Evolutionary conservation across 2,113 vertebrate species (phyloP).

Genomic region (Pogonocichla stellata): DNA sequence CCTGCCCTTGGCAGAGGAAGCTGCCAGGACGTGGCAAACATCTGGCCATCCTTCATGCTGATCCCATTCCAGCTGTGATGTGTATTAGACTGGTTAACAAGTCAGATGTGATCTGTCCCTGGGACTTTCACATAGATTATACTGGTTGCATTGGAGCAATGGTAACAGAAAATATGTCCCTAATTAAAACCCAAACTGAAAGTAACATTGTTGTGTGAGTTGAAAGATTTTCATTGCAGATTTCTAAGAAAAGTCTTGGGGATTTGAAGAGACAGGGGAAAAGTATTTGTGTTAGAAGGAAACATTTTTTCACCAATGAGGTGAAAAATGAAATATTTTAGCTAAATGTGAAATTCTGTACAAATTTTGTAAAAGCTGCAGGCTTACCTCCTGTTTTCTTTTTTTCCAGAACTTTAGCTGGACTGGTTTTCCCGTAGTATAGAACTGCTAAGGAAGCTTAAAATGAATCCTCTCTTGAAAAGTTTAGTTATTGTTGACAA

Average conservation of each 20-base stretch:
- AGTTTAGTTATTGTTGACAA: neutral
- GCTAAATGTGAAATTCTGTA: neutral
- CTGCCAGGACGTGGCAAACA: neutral
- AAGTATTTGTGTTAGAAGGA: neutral
- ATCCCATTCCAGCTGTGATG: neutral
- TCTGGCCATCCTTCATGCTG: neutral
- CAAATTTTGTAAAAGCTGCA: neutral
- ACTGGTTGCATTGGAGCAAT: neutral
- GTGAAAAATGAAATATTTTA: neutral
- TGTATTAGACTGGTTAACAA: neutral
- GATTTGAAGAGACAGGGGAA: accelerated
- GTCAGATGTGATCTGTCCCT: neutral
- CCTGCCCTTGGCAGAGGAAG: neutral
- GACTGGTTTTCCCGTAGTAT: neutral
- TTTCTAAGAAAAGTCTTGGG: neutral
- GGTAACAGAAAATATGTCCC: neutral
- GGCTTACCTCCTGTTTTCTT: neutral
- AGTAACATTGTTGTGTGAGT: neutral
- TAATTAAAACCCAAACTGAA: neutral
- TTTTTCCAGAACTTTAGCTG: neutral
- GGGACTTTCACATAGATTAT: neutral
- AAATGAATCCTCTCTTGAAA: neutral
- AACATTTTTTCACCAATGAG: neutral
- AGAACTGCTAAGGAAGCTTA: neutral
- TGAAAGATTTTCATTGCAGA: neutral